Evolutionary conservation across 2,888 invertebrate species (phyloP).

Genomic region (Acleris sparsana): DNA sequence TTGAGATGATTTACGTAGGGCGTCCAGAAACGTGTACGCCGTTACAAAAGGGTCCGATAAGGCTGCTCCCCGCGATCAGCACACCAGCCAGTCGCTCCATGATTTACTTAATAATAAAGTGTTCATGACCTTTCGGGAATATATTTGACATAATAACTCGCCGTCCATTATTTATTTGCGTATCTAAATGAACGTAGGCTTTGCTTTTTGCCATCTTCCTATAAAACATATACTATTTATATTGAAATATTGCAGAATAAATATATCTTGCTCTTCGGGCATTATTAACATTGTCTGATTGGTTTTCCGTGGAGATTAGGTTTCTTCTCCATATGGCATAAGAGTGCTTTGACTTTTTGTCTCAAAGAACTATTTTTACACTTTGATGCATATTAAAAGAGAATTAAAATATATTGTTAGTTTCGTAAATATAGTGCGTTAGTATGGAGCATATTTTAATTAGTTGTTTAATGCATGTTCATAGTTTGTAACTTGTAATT

Average conservation of each 20-base stretch:
- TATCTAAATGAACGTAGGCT: slow-evolving; percentile 56
- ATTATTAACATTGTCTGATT: slow-evolving; percentile 62
- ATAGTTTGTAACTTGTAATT: slow-evolving; percentile 64
- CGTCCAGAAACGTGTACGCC: too few species aligned
- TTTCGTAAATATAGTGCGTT: slow-evolving; percentile 74
- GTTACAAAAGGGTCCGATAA: slow-evolving; percentile 1
- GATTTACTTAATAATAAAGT: slow-evolving; percentile 22
- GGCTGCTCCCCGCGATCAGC: slow-evolving; percentile 42
- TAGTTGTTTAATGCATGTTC: slow-evolving; percentile 79
- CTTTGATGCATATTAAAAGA: slow-evolving; percentile 70
- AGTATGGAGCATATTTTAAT: slow-evolving; percentile 77
- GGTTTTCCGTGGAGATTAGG: slow-evolving; percentile 25
- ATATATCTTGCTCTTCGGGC: slow-evolving; percentile 58
- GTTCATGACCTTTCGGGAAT: slow-evolving; percentile 36
- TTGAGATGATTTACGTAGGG: too few species aligned
- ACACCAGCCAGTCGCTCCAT: slow-evolving; percentile 37
- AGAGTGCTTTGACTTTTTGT: slow-evolving; percentile 67
- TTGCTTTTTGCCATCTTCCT: slow-evolving; percentile 56
- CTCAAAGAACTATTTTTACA: slow-evolving; percentile 79
- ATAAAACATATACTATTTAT: slow-evolving; percentile 52
- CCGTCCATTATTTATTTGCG: slow-evolving; percentile 80
- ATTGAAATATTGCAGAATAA: slow-evolving; percentile 51
- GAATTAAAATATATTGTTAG: slow-evolving; percentile 76
- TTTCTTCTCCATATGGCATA: slow-evolving; percentile 47
- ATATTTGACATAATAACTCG: slow-evolving; percentile 63